These are phyloP conservation scores for Laticauda laticaudata DNA, from an alignment of 2,113 vertebrate species.

Conservation along the genomic window DNA sequence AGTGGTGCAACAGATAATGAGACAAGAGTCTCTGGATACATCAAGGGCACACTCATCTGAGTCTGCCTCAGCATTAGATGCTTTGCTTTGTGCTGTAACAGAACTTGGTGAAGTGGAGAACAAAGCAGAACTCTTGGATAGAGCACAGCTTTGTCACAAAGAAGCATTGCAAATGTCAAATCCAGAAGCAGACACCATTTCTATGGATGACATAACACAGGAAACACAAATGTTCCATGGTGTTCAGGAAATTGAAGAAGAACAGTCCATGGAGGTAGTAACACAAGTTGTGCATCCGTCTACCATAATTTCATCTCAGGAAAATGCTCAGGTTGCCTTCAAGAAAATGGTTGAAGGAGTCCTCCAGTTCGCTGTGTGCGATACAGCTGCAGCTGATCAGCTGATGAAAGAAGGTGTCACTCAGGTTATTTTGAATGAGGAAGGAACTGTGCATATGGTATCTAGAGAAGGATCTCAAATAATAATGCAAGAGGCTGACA, in stretches of 20 bases:
- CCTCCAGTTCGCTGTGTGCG: slow-evolving; percentile 86
- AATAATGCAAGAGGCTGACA: slow-evolving; percentile 74
- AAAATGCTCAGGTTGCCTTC: slow-evolving; percentile 70
- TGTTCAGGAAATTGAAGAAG: slow-evolving; percentile 59
- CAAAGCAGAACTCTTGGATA: slow-evolving; percentile 54
- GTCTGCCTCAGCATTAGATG: slow-evolving; percentile 85
- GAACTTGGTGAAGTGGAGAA: slow-evolving; percentile 81
- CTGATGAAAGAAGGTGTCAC: slow-evolving; percentile 89
- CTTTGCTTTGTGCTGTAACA: slow-evolving; percentile 89
- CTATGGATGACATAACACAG: slow-evolving; percentile 30
- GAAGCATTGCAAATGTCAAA: slow-evolving; percentile 65
- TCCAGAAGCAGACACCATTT: slow-evolving; percentile 48
- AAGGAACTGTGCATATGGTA: slow-evolving; percentile 83
- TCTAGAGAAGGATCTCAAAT: slow-evolving; percentile 75
- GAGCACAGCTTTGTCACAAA: slow-evolving; percentile 45
- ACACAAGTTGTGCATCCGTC: slow-evolving; percentile 72
- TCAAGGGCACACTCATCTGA: slow-evolving; percentile 68
- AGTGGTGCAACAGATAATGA: slow-evolving; percentile 68
- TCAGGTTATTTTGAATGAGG: slow-evolving; percentile 91
- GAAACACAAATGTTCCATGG: slow-evolving; percentile 71
- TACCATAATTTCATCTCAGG: slow-evolving; percentile 64
- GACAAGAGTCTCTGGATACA: slow-evolving; percentile 63
- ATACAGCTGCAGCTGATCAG: slow-evolving; percentile 77
- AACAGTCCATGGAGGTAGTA: slow-evolving; percentile 70
- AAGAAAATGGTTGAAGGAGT: slow-evolving; percentile 88